Evolutionary conservation across 2,113 vertebrate genomes (phyloP), one percentile per base, ranked within the genome.

Genomic region (Gopherus flavomarginatus): DNA sequence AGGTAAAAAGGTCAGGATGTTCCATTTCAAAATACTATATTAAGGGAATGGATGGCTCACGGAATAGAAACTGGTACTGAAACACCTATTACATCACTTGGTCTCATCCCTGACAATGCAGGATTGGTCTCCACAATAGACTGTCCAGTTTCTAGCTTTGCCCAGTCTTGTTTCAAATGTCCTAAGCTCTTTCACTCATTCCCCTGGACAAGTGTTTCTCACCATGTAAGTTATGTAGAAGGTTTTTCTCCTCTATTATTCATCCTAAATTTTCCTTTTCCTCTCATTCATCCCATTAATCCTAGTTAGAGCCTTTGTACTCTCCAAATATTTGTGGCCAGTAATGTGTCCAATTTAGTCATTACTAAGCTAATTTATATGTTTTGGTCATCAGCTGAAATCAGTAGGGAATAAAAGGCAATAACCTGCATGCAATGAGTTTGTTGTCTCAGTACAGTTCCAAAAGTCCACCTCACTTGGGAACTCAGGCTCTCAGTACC

Each of bases 111-210:
- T 83, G 62, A 22, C 29, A 96, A 88, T 27, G 79, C 6, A 85
- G 16, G 10, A 24, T 1, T 72, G 47, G 13, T 92, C 92, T 83
- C 62, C 79, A 94, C 27, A 87, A 83, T 0, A 5, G 3, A 83
- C 11, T 9, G 57, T 16, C 0, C 0, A 85, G 8, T 56, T 44
- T 44, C 44, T 44, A 44, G 22, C 54, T 87, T 52, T 52, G 27
- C 31, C 88, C 75, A 47, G 3, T 88, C 52, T 88, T 2, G 27
- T 93, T 88, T 83, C 14, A 54, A 31, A 89, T 9, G 19, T 42
- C 79, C 79, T 69, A 80, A 85, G 54, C 19, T 24, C n/a, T 59
- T 44, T 81, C 35, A 56, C 35, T 57, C 57, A 47, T 77, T 44
- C 24, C 24, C 38, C 16, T n/a, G 19, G 26, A 82, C 26, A 86